These are phyloP conservation scores for Micropterix aruncella DNA, from an alignment of 2,888 invertebrate genomes.

Conservation along the genomic window DNA sequence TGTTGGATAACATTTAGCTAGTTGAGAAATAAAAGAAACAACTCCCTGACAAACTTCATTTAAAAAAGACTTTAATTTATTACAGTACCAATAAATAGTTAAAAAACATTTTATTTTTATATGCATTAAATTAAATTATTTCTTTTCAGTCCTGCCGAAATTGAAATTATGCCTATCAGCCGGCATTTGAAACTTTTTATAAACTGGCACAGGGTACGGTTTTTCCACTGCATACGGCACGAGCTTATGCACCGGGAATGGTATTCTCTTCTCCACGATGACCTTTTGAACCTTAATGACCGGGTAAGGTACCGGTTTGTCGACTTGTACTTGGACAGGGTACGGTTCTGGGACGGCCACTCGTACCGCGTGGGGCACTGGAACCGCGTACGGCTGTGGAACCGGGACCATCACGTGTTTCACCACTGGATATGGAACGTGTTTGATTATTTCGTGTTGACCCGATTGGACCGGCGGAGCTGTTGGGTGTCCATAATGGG, in stretches of 20 bases:
- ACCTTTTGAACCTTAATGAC: slow-evolving; percentile 44
- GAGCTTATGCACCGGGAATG: slow-evolving; percentile 39
- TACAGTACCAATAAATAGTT: no score
- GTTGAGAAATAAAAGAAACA: no score
- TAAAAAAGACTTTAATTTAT: no score
- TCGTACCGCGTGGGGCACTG: neutral
- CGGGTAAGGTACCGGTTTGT: slow-evolving; percentile 42
- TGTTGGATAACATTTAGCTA: no score
- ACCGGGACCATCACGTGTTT: neutral
- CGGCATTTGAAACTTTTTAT: neutral
- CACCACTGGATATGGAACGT: neutral
- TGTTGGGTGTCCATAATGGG: no score
- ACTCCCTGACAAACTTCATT: no score
- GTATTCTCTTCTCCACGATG: slow-evolving; percentile 39
- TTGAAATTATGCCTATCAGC: no score
- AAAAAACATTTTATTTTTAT: no score
- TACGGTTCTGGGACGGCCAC: neutral
- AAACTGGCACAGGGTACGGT: neutral
- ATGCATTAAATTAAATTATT: no score
- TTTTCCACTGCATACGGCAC: slow-evolving; percentile 20
- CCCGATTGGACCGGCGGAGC: neutral
- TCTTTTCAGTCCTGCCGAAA: no score
- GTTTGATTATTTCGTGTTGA: neutral
- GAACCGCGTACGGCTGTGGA: neutral
- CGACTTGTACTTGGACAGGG: slow-evolving; percentile 29